Percentiles rank a stretch among this genome's conserved stretches.
phyloP scores from a whole-genome alignment of 37 sponge, comb jelly and placozoan genomes.

The Geodia barretti region DNA sequence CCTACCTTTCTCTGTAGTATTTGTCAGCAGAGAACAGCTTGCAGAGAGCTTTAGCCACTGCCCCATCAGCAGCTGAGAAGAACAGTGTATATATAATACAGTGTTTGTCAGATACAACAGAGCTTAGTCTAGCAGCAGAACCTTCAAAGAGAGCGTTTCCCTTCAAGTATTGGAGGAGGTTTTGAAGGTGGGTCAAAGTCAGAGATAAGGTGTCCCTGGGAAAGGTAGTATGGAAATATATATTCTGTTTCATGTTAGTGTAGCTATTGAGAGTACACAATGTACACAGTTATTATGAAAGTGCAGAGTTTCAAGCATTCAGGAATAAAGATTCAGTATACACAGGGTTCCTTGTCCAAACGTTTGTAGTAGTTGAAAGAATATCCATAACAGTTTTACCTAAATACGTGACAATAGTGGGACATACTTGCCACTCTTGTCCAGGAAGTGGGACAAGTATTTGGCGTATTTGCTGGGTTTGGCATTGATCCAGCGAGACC shows the following conservation, averaged over 20 bases:
- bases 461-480: slow-evolving; percentile 45
- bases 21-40: not conserved
- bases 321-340: not conserved
- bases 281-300: too few species aligned
- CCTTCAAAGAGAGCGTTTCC: slow-evolving; percentile 41
- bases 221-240: too few species aligned
- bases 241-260: too few species aligned
- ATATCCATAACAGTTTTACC: too few species aligned
- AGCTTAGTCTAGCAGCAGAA: too few species aligned
- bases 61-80: not conserved
- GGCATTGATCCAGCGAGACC: slow-evolving; percentile 28
- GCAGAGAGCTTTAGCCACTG: not conserved
- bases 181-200: slow-evolving; percentile 32
- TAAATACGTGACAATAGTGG: too few species aligned
- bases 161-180: slow-evolving; percentile 3
- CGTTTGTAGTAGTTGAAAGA: not conserved
- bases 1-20: not conserved
- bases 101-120: too few species aligned
- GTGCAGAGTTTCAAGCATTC: too few species aligned
- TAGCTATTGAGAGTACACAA: too few species aligned
- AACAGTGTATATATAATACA: not conserved
- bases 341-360: slow-evolving; percentile 13
- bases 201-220: slow-evolving; percentile 20
- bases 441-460: slow-evolving; percentile 16
- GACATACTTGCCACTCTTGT: slow-evolving; percentile 2